Base-by-base conservation (phyloP, 2,888 invertebrate species). In the Acanthosepion pharaonis region DNA sequence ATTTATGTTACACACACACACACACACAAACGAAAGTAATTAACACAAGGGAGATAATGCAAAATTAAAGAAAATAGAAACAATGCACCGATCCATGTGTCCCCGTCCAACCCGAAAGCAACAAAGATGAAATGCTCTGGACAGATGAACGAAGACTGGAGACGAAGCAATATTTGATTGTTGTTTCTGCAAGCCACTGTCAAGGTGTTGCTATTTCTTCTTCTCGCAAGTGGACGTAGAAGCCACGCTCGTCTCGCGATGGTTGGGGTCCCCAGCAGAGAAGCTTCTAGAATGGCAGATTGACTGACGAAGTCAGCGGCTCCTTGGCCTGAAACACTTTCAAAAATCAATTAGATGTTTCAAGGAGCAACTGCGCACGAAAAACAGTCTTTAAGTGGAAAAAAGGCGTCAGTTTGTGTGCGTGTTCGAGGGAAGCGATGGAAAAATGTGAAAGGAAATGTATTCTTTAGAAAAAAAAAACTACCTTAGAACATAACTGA, bases 301-400 rank as follows among this genome's bases (percentile, higher is more conserved):
- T 28, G n/a, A 78, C 78, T 78, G 78, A 78, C 78, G 78, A 28
- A 11, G 78, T 78, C 78, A 78, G 28, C 78, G 78, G 28, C 78
- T 78, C 78, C 78, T 78, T 78, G 78, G 78, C 78, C 78, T 78
- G 78, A 78, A 78, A 78, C 78, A 78, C 78, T 78, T 78, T 78
- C 28, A 78, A 78, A 78, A 78, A 78, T 28, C 28, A n/a, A 78
- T 78, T 78, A 78, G 78, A 78, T 78, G 78, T 78, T 78, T 78
- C 78, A 78, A 78, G 78, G 28, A 78, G 78, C 28, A 9, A 25
- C 0, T 55, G 55, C 55, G 25, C 78, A 78, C 28, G 78, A 11
- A 78, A 9, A 78, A 78, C 5, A 78, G 25, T 78, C 8, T 78
- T 78, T n/a, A 78, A 8, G 20, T 28, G 6, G n/a, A 78, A n/a